Percentiles rank a stretch among this genome's conserved stretches.
Evolutionary conservation across 2,113 vertebrate genomes (phyloP).

Genomic region (Ochotona princeps): DNA sequence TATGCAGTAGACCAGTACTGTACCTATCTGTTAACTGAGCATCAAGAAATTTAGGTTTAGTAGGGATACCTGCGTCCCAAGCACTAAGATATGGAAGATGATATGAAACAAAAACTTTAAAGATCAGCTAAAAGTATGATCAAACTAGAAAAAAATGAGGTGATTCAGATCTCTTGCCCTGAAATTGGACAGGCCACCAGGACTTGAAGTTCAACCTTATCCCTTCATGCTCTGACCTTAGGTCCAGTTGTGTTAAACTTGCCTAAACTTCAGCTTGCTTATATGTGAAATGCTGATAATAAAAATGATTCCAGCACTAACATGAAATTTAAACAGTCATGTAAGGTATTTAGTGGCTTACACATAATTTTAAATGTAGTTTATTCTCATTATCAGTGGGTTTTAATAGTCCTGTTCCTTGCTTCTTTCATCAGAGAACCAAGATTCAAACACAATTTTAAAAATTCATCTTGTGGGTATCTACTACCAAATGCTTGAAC

Average conservation of each 20-base stretch:
- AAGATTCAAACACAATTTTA: constrained; percentile 40
- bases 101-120: constrained; percentile 26
- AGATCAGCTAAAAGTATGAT: constrained; percentile 1
- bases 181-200: background rate
- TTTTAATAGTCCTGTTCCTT: background rate
- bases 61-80: constrained; percentile 13
- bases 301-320: background rate
- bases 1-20: background rate
- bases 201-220: constrained; percentile 9
- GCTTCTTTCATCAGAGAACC: constrained; percentile 24
- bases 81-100: constrained; percentile 16
- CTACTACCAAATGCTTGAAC: constrained; percentile 17
- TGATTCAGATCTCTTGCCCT: background rate
- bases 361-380: background rate
- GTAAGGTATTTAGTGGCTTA: background rate
- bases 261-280: background rate
- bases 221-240: background rate
- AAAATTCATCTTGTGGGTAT: constrained; percentile 9
- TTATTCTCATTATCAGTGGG: background rate
- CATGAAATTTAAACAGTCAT: constrained; percentile 10
- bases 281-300: constrained; percentile 15
- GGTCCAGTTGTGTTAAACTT: constrained; percentile 28
- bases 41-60: constrained; percentile 32
- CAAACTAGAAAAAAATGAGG: constrained; percentile 27
- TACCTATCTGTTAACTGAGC: constrained; percentile 13